Conservation (phyloP, 2,113 vertebrate genomes). For the Rattus rattus region DNA sequence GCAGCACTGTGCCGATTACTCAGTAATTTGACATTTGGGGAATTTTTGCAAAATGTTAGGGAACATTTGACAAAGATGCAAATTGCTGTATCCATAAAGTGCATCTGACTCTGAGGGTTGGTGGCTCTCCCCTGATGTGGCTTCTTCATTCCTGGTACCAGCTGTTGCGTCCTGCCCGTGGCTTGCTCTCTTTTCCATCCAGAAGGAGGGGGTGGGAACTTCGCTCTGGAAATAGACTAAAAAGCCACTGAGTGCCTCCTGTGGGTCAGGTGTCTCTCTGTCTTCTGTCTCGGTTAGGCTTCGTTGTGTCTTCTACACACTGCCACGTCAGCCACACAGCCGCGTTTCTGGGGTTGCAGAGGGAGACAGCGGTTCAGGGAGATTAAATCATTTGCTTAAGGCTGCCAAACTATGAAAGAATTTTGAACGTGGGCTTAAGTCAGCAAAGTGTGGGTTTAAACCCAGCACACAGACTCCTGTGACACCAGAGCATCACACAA, state of each 20-base stretch:
- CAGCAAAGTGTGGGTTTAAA: background rate
- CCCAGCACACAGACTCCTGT: background rate
- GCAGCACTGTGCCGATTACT: slow-evolving; percentile 72
- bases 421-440: background rate
- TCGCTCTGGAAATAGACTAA: background rate
- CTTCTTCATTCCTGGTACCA: slow-evolving; percentile 68
- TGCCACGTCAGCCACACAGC: too few relatives aligned
- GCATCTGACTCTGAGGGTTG: slow-evolving; percentile 78
- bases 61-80: slow-evolving; percentile 84
- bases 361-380: background rate
- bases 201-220: background rate
- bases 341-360: slow-evolving; percentile 53
- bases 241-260: background rate
- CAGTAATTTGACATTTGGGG: slow-evolving; percentile 80
- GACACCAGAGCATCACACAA: background rate
- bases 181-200: slow-evolving; percentile 68
- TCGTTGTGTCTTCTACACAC: background rate
- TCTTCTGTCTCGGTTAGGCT: background rate
- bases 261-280: background rate
- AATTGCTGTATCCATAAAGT: slow-evolving; percentile 80
- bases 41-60: slow-evolving; percentile 79
- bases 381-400: background rate
- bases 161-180: slow-evolving; percentile 70
- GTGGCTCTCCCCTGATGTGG: slow-evolving; percentile 73
- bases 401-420: background rate